Evolutionary conservation across 2,888 invertebrate genomes (phyloP), one percentile per base, ranked within the genome.

Genomic region (Chymomyza caudatula): DNA sequence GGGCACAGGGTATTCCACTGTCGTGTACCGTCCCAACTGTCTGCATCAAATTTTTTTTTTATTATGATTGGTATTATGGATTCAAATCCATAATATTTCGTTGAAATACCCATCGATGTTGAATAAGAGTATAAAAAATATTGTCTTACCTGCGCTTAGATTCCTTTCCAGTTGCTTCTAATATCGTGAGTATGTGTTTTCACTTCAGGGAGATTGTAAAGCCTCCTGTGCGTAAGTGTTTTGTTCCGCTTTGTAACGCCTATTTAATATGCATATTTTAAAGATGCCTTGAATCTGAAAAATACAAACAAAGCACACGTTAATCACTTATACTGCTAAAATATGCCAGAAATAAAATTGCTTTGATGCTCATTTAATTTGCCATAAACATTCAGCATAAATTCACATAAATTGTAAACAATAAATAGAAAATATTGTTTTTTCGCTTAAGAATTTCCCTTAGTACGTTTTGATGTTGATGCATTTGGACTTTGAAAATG

Each of bases 331-430:
- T 58, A 63, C 63, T 15, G 5, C 8, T 17, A 53, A 42, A 13
- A 37, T 11, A 23, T 42, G 44, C 49, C 61, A n/a, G 43, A 47
- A 47, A 47, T 47, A n/a, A 19, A 65, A 57, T 57, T 22, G 65
- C 64, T 69, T 69, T 69, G 69, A 69, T 70, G 65, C 60, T 65
- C 57, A 70, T 69, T 65, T 49, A 69, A 43, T 65, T 65, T 65
- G 65, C 65, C 65, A 49, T 60, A 61, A 64, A 49, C 19, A 52
- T 59, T 37, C 11, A 3, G 2, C 51, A 22, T 19, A 51, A 19
- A 51, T 15, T 51, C 51, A 4, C 19, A 19, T 51, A 13, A 51
- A 19, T 51, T 51, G 44, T 19, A 51, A 51, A 37, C 29, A 37
- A 4, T 37, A 11, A 8, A 11, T 19, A 19, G 13, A 19, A 22